Evolutionary conservation across 1,140 invertebrate genomes (phyloP), one percentile per base, ranked within the genome.

Genomic region (Drosophila novamexicana): DNA sequence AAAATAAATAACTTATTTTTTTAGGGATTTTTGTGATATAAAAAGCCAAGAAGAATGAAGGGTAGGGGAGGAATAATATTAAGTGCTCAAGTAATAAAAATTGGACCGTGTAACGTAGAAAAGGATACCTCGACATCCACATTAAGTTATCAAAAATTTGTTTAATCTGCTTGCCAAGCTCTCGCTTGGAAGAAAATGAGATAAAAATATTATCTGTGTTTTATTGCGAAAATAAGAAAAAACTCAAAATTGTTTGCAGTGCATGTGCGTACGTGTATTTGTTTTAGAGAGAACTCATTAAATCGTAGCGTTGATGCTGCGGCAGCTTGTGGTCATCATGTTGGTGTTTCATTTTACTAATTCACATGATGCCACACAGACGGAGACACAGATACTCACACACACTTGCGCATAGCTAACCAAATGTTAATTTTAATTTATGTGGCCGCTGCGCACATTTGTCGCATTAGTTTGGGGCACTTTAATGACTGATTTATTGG

Each of bases 401-500:
- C 42, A 62, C 45, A 61, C 12, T 16, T 16, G 14, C 9, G 14
- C 7, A 22, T 62, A 34, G 56, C 59, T 61, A 61, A 77, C 37
- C 79, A 69, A 88, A 88, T 86, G 83, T 83, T 80, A 88, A 86
- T 86, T 86, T 86, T 88, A 88, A 86, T 86, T 86, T 86, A 86
- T 86, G 83, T 86, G 77, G 73, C 73, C 77, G 67, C 63, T 69
- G 83, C 81, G 81, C 73, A 74, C 83, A 88, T 88, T 88, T 88
- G 83, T 83, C 83, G 83, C 77, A 83, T 83, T 88, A 77, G 76
- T 83, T 88, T 75, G 84, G 80, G 76, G 66, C 83, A 72, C 80
- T 88, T 88, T 89, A 88, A 88, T 88, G 83, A 88, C 68, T 88
- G 83, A 88, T 88, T 88, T 88, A 88, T 89, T 83, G 83, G 83